Evolutionary conservation across 2,888 invertebrate genomes (phyloP).

Genomic region (Drosophila limbata): DNA sequence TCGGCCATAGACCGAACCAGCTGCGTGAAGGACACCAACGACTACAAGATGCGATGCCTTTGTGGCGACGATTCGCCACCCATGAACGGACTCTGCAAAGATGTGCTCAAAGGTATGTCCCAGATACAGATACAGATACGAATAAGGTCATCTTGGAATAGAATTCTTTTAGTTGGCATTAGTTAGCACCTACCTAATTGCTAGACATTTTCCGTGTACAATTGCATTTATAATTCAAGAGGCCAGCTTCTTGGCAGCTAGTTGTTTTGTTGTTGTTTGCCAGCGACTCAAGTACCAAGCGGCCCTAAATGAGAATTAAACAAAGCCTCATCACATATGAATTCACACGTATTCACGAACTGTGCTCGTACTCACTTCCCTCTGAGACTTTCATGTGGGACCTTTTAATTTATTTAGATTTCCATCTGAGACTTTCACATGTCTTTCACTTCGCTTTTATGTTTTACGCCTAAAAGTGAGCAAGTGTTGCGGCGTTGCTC

Average conservation of each 20-base stretch:
- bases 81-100: slow-evolving; percentile 88
- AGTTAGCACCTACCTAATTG: slow-evolving; percentile 58
- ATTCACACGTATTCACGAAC: neutral
- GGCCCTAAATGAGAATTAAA: slow-evolving; percentile 77
- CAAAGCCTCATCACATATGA: slow-evolving; percentile 58
- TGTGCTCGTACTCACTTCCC: neutral
- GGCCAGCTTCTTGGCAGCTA: slow-evolving; percentile 30
- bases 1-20: slow-evolving; percentile 88
- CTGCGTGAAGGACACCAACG: slow-evolving; percentile 88
- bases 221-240: slow-evolving; percentile 68
- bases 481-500: neutral
- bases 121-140: slow-evolving; percentile 24
- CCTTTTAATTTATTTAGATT: slow-evolving; percentile 59
- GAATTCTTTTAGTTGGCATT: slow-evolving; percentile 8
- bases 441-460: slow-evolving; percentile 14
- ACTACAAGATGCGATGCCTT: slow-evolving; percentile 88
- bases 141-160: slow-evolving; percentile 41
- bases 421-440: slow-evolving; percentile 38
- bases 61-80: slow-evolving; percentile 90
- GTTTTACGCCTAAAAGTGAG: slow-evolving; percentile 1
- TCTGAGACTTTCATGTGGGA: neutral
- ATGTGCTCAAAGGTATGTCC: slow-evolving; percentile 87
- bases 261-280: slow-evolving; percentile 35
- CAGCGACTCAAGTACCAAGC: slow-evolving; percentile 50
- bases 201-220: slow-evolving; percentile 41